These are phyloP conservation scores for Glaucidium brasilianum DNA, from an alignment of 2,113 vertebrate genomes.

Conservation along the genomic window DNA sequence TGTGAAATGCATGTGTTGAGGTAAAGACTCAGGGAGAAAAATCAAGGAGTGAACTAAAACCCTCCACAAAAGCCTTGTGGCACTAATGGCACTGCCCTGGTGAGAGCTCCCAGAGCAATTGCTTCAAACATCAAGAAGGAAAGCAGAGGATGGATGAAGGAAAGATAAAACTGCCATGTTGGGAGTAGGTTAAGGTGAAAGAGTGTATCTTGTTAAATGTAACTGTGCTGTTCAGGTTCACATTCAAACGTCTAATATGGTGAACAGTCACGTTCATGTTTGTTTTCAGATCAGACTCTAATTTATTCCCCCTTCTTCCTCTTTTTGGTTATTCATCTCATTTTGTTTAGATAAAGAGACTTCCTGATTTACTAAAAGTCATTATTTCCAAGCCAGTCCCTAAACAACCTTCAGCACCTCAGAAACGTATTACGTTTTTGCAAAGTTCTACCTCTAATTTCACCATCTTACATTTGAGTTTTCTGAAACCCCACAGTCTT, in stretches of 20 bases:
- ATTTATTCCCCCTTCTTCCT: background rate
- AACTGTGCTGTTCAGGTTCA: background rate
- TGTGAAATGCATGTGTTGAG: background rate
- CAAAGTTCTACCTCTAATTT: background rate
- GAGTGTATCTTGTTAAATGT: background rate
- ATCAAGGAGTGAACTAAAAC: background rate
- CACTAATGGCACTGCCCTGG: background rate
- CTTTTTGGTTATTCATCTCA: background rate
- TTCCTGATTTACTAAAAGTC: background rate
- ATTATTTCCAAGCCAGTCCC: background rate
- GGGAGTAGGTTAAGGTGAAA: background rate
- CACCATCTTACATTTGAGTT: background rate
- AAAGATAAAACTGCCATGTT: background rate
- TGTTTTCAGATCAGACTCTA: background rate
- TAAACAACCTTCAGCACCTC: background rate
- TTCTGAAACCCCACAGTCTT: background rate
- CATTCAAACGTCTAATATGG: background rate
- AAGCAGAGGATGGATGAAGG: background rate
- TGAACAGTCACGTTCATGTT: background rate
- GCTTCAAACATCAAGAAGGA: background rate
- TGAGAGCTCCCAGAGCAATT: background rate
- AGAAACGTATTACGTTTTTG: background rate
- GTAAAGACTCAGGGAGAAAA: background rate
- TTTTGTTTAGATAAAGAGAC: background rate
- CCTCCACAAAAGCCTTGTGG: background rate